Conservation (phyloP, 1,140 invertebrate species). For the Hesperophylax magnus region DNA sequence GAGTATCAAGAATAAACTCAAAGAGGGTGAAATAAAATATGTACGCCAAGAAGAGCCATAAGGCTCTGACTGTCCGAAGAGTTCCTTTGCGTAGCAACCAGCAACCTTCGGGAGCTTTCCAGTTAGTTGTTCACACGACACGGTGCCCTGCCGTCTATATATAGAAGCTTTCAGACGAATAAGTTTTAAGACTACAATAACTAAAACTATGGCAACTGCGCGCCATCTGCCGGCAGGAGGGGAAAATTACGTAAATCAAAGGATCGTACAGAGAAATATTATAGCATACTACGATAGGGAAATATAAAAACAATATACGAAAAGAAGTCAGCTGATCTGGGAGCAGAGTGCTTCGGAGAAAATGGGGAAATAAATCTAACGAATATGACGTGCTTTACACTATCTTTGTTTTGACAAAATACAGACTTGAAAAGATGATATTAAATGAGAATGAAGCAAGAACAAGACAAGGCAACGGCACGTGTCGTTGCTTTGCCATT, state of each 20-base stretch:
- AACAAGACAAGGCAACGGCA: no score
- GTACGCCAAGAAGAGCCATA: neutral
- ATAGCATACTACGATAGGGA: neutral
- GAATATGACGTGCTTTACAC: no score
- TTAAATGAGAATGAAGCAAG: no score
- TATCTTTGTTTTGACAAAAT: no score
- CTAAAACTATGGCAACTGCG: conserved; percentile 16
- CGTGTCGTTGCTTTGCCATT: no score
- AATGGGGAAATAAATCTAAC: no score
- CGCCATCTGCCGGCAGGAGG: conserved; percentile 22
- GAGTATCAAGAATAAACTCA: neutral
- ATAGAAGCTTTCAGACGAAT: conserved; percentile 29
- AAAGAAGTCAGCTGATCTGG: no score
- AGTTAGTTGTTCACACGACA: conserved; percentile 32
- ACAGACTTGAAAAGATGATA: no score
- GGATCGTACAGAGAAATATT: neutral
- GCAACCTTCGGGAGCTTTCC: conserved; percentile 25
- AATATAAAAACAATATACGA: neutral
- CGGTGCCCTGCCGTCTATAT: conserved; percentile 21
- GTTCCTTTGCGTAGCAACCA: neutral
- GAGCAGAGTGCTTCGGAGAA: no score
- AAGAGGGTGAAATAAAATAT: neutral
- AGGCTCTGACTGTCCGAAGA: neutral
- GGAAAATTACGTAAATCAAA: conserved; percentile 11
- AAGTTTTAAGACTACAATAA: conserved; percentile 35